Evolutionary conservation across 2,113 vertebrate genomes (phyloP).

Genomic region (Dipodomys spectabilis): DNA sequence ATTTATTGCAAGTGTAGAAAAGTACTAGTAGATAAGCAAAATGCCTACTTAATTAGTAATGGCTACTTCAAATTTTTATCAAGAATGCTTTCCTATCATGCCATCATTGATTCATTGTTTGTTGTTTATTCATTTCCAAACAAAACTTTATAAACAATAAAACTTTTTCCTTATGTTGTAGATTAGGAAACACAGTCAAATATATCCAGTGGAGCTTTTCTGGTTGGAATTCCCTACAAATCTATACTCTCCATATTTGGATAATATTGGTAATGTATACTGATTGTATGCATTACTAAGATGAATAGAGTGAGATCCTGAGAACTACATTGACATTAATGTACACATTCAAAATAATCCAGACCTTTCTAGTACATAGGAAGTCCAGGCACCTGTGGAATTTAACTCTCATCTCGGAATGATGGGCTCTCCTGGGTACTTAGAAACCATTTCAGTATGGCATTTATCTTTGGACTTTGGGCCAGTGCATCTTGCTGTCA

Average conservation of each 20-base stretch:
- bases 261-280: neutral
- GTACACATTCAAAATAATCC: neutral
- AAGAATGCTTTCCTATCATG: neutral
- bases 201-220: neutral
- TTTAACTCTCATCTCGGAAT: neutral
- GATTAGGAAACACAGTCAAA: neutral
- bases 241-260: neutral
- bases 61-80: neutral
- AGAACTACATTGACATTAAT: neutral
- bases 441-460: neutral
- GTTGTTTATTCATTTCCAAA: neutral
- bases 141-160: neutral
- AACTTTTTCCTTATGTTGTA: neutral
- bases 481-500: neutral
- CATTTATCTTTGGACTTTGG: neutral
- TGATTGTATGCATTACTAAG: neutral
- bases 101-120: neutral
- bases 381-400: neutral
- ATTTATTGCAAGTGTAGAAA: neutral
- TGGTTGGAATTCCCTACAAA: neutral
- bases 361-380: neutral
- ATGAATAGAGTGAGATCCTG: neutral
- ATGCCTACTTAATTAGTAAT: neutral
- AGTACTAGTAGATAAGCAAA: neutral
- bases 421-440: neutral